phyloP scores from a whole-genome alignment of 2,797 vertebrate genomes.

The Coendou prehensilis region DNA sequence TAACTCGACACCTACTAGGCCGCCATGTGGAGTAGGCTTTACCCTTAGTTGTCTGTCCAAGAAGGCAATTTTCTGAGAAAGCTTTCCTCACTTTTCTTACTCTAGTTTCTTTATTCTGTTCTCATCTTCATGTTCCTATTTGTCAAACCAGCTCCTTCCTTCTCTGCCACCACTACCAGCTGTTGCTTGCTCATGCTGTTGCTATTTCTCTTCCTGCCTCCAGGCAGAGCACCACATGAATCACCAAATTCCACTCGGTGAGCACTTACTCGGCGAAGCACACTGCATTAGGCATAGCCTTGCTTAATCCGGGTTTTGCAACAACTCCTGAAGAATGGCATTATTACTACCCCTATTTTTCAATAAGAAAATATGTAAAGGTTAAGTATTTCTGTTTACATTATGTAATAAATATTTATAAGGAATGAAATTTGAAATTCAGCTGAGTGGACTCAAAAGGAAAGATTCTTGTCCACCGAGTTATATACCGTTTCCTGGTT shows the following conservation, averaged over 20 bases:
- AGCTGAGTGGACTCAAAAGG: background rate
- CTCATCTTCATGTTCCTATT: background rate
- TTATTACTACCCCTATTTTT: background rate
- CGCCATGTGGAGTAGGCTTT: background rate
- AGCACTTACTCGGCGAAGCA: background rate
- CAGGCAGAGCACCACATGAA: background rate
- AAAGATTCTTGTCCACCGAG: background rate
- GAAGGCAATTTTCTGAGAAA: background rate
- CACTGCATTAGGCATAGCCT: background rate
- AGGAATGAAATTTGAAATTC: background rate
- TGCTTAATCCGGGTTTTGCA: background rate
- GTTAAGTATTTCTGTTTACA: background rate
- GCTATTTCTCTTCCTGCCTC: background rate
- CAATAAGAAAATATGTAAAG: background rate
- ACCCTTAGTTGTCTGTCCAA: background rate
- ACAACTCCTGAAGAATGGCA: background rate
- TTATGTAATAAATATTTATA: background rate
- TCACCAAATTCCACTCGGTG: background rate
- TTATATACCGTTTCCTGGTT: background rate
- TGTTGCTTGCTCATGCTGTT: background rate
- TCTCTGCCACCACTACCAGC: background rate
- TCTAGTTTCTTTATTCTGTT: background rate
- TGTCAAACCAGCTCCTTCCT: background rate
- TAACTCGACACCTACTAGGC: fast-evolving
- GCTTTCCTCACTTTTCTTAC: background rate